phyloP scores from a whole-genome alignment of 1,140 invertebrate species.

The Lepeophtheirus salmonis region DNA sequence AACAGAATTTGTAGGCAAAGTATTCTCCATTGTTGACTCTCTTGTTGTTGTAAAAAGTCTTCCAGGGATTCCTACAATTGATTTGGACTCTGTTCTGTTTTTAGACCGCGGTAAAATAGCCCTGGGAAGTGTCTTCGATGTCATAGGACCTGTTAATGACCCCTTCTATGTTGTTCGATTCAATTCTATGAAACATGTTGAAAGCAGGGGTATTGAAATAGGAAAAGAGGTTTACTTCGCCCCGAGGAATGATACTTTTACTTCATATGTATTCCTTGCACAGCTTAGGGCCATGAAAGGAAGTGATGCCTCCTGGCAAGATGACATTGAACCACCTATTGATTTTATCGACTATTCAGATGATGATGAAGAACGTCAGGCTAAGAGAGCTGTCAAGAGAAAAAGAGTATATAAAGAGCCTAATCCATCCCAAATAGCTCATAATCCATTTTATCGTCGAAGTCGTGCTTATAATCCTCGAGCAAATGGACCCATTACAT shows the following conservation, averaged over 20 bases:
- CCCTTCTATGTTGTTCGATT: conserved; percentile 64
- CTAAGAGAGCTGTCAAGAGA: conserved; percentile 23
- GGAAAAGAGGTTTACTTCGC: conserved; percentile 55
- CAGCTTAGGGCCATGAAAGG: conserved; percentile 48
- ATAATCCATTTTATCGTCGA: too few species aligned
- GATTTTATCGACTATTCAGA: conserved; percentile 59
- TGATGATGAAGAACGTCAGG: conserved; percentile 54
- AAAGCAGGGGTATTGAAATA: conserved; percentile 37
- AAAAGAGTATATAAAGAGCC: too few species aligned
- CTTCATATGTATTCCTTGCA: conserved; percentile 47
- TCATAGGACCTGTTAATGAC: conserved; percentile 55
- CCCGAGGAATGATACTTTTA: conserved; percentile 43
- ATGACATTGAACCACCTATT: conserved; percentile 56
- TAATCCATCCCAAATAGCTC: too few species aligned
- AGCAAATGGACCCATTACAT: too few species aligned
- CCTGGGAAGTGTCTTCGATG: conserved; percentile 85
- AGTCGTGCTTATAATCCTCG: too few species aligned
- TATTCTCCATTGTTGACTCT: too few species aligned
- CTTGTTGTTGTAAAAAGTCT: too few species aligned
- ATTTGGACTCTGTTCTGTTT: too few species aligned
- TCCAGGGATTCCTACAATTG: too few species aligned
- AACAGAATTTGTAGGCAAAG: too few species aligned
- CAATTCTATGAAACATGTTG: conserved; percentile 51
- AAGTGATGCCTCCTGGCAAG: conserved; percentile 60
- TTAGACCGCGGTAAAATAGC: too few species aligned